Base-by-base conservation (phyloP, 2,113 vertebrate genomes). In the Orcinus orca region DNA sequence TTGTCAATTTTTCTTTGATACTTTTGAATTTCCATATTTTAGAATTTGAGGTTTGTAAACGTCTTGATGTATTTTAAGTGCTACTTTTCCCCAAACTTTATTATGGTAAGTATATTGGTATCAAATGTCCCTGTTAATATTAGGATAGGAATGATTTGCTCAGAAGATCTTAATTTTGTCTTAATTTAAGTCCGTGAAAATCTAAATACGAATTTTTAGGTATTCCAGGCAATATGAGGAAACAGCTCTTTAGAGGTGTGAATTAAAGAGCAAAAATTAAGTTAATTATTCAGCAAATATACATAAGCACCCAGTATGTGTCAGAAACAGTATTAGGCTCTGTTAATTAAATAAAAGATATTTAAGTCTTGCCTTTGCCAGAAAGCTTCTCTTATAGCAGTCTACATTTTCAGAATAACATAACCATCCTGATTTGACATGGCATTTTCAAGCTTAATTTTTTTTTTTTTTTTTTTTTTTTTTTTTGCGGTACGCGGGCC, bases 21-120 rank as follows among this genome's bases (percentile, higher is more conserved):
- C 70, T 85, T 96, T 93, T 63, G 36, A 89, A 63, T 77, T 85
- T 31, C 15, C 4, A 0, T 95, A 60, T 88, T 94, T 93, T 85
- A 88, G 33, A 88, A 96, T 90, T 95, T 93, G 85, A 77, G 71
- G 20, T 76, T 96, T 93, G 4, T 95, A 94, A 81, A 67, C 53
- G 44, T 95, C 41, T 90, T 80, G 55, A 53, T 12, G 68, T 92
- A 26, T 13, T 70, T 2, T 67, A 89, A 71, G 36, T 62, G 23
- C 50, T 93, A 9, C 77, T 71, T 96, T 88, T 21, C 2, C 44
- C 41, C 29, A 68, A 26, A 91, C 53, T 68, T 95, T 55, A 38
- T 81, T 79, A 71, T 83, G 74, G 55, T 93, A 95, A 92, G 4
- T 96, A 62, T 73, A 70, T 73, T 93, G 81, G 70, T 80, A 77